These are phyloP conservation scores for Odontophorus gujanensis DNA, from an alignment of 2,113 vertebrate genomes.

Conservation along the genomic window DNA sequence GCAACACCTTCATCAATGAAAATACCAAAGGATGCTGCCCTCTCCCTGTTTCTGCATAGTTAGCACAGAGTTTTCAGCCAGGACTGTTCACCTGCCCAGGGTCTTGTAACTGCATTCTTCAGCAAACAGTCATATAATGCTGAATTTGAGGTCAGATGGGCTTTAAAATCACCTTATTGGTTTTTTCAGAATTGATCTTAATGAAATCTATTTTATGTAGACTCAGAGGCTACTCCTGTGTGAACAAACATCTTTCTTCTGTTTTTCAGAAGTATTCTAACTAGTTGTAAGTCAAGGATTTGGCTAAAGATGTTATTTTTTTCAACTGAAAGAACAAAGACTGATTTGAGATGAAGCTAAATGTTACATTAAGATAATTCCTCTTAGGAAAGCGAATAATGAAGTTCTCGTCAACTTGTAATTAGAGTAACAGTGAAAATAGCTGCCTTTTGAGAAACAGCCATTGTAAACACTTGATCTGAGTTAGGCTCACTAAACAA, in stretches of 20 bases:
- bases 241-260: neutral
- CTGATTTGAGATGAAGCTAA: neutral
- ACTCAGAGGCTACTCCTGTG: neutral
- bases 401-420: neutral
- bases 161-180: neutral
- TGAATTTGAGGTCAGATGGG: neutral
- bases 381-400: neutral
- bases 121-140: neutral
- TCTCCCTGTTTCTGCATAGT: neutral
- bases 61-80: neutral
- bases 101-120: fast-evolving
- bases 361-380: neutral
- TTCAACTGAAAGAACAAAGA: neutral
- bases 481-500: neutral
- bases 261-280: neutral
- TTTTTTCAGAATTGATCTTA: neutral
- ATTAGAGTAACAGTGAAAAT: neutral
- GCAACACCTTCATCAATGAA: neutral
- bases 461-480: neutral
- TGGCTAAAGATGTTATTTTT: neutral
- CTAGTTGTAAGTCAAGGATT: neutral
- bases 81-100: neutral
- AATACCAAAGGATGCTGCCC: neutral
- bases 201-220: neutral
- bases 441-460: neutral